These are phyloP conservation scores for Fulica atra DNA, from an alignment of 2,113 vertebrate species.

Conservation along the genomic window DNA sequence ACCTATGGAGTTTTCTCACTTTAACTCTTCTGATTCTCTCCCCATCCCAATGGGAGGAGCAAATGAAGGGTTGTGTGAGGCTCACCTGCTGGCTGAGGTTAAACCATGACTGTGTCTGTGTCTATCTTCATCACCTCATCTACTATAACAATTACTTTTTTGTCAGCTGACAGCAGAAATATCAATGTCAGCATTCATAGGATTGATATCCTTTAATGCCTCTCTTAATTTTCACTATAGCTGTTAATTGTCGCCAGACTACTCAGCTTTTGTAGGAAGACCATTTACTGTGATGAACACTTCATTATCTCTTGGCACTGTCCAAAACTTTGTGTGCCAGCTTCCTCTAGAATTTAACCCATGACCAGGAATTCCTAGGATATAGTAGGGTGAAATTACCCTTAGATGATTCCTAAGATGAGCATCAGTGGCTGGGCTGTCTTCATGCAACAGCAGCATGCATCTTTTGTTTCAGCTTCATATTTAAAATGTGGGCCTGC, in stretches of 20 bases:
- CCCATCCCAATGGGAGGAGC: no score
- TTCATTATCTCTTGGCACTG: background rate
- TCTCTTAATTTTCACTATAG: slow-evolving; percentile 9
- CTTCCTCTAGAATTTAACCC: background rate
- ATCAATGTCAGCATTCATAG: background rate
- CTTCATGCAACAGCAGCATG: background rate
- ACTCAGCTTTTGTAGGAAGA: background rate
- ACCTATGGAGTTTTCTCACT: no score
- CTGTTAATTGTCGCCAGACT: background rate
- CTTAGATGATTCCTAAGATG: background rate
- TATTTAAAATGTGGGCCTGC: no score
- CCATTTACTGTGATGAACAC: background rate
- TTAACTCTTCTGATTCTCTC: no score
- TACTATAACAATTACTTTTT: slow-evolving; percentile 1
- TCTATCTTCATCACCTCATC: background rate
- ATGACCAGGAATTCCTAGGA: background rate
- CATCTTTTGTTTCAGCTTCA: background rate
- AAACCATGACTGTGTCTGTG: background rate
- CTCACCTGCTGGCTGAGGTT: no score
- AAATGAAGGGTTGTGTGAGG: no score
- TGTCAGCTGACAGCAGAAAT: slow-evolving; percentile 8
- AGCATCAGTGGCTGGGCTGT: background rate
- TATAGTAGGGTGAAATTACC: background rate
- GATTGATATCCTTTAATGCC: background rate
- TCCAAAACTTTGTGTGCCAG: background rate